Conservation (phyloP, 1,140 invertebrate species). For the Lepidurus packardi region DNA sequence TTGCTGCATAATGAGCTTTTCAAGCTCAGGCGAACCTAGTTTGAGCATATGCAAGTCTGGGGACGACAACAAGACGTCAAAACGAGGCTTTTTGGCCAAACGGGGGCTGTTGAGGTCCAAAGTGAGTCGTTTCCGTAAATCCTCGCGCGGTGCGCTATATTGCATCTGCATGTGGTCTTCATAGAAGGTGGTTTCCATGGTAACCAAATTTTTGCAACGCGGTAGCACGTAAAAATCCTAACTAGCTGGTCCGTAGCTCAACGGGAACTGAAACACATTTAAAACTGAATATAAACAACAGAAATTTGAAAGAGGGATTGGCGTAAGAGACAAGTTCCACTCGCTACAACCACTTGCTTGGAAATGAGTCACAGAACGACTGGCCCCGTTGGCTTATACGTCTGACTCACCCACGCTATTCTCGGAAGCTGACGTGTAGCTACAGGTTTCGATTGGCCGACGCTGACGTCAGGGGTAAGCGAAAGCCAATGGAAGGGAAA, state of each 20-base stretch:
- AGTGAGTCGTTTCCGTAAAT: conserved; percentile 60
- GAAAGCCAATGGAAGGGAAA: background rate
- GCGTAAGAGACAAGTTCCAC: conserved; percentile 27
- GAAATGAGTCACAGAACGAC: conserved; percentile 32
- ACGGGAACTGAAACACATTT: conserved; percentile 30
- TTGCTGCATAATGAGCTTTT: conserved; percentile 71
- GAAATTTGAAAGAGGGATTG: background rate
- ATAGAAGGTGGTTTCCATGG: conserved; percentile 60
- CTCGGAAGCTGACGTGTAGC: conserved; percentile 45
- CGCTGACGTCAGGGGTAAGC: conserved; percentile 44
- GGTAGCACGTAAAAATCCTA: conserved; percentile 26
- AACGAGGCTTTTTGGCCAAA: conserved; percentile 42
- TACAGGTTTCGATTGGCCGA: conserved; percentile 44
- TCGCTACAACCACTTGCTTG: conserved; percentile 32
- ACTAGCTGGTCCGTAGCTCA: conserved; percentile 29
- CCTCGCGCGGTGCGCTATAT: conserved; percentile 33
- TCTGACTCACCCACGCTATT: conserved; percentile 37
- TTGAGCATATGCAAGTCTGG: conserved; percentile 81
- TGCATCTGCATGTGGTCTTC: conserved; percentile 45
- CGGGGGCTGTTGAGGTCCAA: conserved; percentile 62
- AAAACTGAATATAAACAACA: conserved; percentile 26
- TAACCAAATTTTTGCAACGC: conserved; percentile 31
- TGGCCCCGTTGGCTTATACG: conserved; percentile 36
- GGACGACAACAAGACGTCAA: conserved; percentile 57
- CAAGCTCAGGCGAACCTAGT: conserved; percentile 76